A percentile compares a stretch with the other conserved stretches of the same genome.
phyloP scores from a whole-genome alignment of 1,140 invertebrate species.

The Leguminivora glycinivorella region DNA sequence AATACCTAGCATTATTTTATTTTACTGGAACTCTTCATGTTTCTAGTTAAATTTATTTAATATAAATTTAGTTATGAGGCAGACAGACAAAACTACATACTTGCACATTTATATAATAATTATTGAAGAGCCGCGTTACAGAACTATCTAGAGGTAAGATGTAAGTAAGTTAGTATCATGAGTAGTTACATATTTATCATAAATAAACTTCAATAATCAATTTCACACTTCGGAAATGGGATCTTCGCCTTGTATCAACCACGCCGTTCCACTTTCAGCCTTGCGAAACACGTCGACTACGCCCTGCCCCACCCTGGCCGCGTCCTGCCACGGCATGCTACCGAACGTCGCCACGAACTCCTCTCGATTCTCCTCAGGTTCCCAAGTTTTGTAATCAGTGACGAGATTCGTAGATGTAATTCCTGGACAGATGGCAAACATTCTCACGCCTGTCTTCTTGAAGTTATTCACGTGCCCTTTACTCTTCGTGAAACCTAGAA shows the following conservation, averaged over 20 bases:
- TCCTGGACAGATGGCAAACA: slow-evolving; percentile 72
- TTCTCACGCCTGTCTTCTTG: slow-evolving; percentile 74
- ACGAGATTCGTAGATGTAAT: slow-evolving; percentile 53
- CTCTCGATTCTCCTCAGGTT: neutral
- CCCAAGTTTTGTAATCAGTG: slow-evolving; percentile 29
- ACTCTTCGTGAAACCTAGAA: slow-evolving; percentile 69
- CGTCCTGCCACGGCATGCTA: slow-evolving; percentile 38
- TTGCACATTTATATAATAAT: no score
- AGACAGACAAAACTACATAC: no score
- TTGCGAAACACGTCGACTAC: slow-evolving; percentile 52
- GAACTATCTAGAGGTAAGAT: no score
- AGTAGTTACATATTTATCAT: neutral
- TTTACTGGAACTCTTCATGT: no score
- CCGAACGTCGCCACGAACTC: neutral
- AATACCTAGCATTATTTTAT: no score
- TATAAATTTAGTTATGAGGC: no score
- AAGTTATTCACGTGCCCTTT: slow-evolving; percentile 72
- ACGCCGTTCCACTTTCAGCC: slow-evolving; percentile 47
- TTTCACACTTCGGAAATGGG: neutral
- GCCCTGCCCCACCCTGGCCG: slow-evolving; percentile 40
- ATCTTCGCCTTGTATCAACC: slow-evolving; percentile 44
- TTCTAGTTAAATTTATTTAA: no score
- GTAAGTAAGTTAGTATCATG: neutral
- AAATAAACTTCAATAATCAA: neutral
- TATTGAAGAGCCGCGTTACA: no score